Conservation (phyloP, 2,797 vertebrate genomes). For the Xenops minutus region DNA sequence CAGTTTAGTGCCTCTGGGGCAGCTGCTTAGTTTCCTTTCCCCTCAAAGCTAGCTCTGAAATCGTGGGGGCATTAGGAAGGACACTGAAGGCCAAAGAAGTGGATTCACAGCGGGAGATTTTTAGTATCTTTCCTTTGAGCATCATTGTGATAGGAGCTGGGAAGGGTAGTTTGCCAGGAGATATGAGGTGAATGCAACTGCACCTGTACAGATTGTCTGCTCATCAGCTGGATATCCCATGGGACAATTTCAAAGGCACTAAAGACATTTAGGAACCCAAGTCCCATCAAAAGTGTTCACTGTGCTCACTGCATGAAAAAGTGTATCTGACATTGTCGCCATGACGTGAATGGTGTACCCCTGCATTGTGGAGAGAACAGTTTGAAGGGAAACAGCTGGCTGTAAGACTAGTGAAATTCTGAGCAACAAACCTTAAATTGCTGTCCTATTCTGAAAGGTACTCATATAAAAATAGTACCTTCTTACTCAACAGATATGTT, state of each 20-base stretch:
- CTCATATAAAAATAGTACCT: background rate
- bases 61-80: background rate
- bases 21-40: background rate
- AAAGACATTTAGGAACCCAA: background rate
- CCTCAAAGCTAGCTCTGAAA: background rate
- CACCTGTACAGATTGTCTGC: background rate
- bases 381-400: constrained; percentile 35
- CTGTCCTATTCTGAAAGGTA: background rate
- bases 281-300: background rate
- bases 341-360: background rate
- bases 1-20: background rate
- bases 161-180: background rate
- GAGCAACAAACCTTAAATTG: background rate
- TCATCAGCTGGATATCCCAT: background rate
- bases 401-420: background rate
- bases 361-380: background rate
- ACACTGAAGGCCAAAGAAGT: background rate
- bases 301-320: background rate
- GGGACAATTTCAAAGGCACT: constrained; percentile 4
- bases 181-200: background rate
- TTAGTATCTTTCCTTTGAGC: background rate
- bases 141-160: background rate
- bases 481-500: background rate
- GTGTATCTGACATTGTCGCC: background rate
- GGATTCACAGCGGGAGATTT: background rate